phyloP scores from a whole-genome alignment of 2,888 invertebrate genomes.

The Pediacus dermestoides region DNA sequence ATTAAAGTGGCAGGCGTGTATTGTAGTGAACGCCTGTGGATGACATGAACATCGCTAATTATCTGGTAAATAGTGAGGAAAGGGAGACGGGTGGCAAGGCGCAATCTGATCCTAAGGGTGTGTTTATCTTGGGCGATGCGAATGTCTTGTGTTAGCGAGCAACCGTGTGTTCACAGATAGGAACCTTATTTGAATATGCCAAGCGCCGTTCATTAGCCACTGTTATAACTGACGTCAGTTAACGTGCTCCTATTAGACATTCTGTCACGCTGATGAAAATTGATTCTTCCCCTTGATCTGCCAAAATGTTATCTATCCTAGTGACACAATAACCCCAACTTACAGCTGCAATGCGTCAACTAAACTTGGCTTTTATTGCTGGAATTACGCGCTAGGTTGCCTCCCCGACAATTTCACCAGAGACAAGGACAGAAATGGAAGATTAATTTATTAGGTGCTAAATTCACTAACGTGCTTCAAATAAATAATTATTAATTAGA shows the following conservation, averaged over 20 bases:
- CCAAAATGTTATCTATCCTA: conserved; percentile 34
- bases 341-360: conserved; percentile 39
- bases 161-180: conserved; percentile 29
- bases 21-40: conserved; percentile 10
- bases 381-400: conserved; percentile 32
- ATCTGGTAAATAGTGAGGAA: conserved; percentile 19
- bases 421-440: no score
- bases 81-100: conserved; percentile 10
- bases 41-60: conserved; percentile 21
- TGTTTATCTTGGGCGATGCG: conserved; percentile 3
- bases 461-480: no score
- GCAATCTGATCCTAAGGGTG: conserved; percentile 7
- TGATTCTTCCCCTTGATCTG: conserved; percentile 35
- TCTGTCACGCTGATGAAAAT: conserved; percentile 38
- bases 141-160: conserved; percentile 11
- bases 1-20: conserved; percentile 11
- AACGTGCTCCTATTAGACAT: conserved; percentile 33
- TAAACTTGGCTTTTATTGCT: conserved; percentile 31
- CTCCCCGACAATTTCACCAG: no score
- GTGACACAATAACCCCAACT: conserved; percentile 30
- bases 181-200: conserved; percentile 27
- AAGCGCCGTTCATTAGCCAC: conserved; percentile 28
- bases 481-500: no score
- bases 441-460: no score
- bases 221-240: conserved; percentile 29